Evolutionary conservation across 2,113 vertebrate species (phyloP).

Genomic region (Eurypyga helias): DNA sequence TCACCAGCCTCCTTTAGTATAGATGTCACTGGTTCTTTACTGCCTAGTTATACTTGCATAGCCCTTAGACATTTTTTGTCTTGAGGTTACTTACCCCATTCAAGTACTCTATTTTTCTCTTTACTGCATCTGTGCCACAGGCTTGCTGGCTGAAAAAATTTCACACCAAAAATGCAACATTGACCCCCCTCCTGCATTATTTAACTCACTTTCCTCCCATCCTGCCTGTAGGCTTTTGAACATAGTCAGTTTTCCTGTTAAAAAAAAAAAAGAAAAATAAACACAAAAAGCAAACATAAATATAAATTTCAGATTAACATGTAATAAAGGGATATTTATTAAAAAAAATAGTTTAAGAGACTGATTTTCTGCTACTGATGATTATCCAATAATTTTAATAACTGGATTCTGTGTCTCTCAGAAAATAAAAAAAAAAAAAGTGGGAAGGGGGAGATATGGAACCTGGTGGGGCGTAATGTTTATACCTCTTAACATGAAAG

Average conservation of each 20-base stretch:
- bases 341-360: not conserved
- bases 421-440: not conserved
- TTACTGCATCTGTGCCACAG: conserved; percentile 50
- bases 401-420: not conserved
- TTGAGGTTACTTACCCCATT: conserved; percentile 67
- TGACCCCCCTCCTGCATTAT: not conserved
- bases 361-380: conserved; percentile 8
- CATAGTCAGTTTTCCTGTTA: not conserved
- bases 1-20: conserved; percentile 73
- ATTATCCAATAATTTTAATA: conserved; percentile 34
- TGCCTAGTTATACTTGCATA: conserved; percentile 65
- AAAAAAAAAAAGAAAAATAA: not conserved
- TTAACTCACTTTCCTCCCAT: not conserved
- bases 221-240: not conserved
- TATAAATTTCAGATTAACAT: not conserved
- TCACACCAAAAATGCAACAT: not conserved
- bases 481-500: conserved; percentile 4
- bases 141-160: conserved; percentile 21
- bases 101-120: conserved; percentile 69
- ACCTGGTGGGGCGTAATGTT: not conserved
- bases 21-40: conserved; percentile 75
- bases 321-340: not conserved
- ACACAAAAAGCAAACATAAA: fast-evolving
- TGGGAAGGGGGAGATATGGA: not conserved
- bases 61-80: conserved; percentile 65